Conservation (phyloP, 2,797 vertebrate genomes). For the Sebastes jordani region DNA sequence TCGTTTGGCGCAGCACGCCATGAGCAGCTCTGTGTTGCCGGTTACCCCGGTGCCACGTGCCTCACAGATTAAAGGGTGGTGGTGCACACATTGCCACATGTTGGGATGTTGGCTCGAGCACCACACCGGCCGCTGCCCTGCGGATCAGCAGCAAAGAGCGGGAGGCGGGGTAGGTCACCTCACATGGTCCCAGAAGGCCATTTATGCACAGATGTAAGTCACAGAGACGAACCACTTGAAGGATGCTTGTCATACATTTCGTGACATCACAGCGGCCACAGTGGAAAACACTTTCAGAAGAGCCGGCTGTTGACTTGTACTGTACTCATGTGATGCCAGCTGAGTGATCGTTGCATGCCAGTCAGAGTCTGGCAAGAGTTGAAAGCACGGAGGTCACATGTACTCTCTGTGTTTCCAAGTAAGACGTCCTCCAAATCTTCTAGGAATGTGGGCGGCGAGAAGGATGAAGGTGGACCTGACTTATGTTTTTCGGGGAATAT, state of each 20-base stretch:
- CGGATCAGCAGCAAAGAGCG: background rate
- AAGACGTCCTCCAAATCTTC: slow-evolving; percentile 25
- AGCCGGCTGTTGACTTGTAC: slow-evolving; percentile 10
- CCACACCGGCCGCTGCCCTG: background rate
- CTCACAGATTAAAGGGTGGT: slow-evolving; percentile 40
- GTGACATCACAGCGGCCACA: slow-evolving; percentile 6
- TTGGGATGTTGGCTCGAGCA: slow-evolving; percentile 27
- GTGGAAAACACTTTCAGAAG: slow-evolving; percentile 27
- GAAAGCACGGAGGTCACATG: slow-evolving; percentile 47
- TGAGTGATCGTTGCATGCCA: slow-evolving; percentile 23
- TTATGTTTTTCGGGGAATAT: slow-evolving; percentile 31
- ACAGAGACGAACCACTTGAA: background rate
- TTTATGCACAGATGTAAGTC: background rate
- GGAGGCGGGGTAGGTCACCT: slow-evolving; percentile 1
- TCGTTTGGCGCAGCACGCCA: background rate
- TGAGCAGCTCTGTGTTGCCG: background rate
- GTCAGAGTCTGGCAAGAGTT: slow-evolving; percentile 32
- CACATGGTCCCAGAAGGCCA: background rate
- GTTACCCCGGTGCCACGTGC: slow-evolving; percentile 37
- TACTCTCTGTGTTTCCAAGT: slow-evolving; percentile 27
- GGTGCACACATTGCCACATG: slow-evolving; percentile 45
- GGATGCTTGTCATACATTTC: background rate
- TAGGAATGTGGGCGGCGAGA: slow-evolving; percentile 1
- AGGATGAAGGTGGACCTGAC: background rate
- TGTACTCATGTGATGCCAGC: slow-evolving; percentile 13